Evolutionary conservation across 2,113 vertebrate genomes (phyloP).

Genomic region (Paradoxurus hermaphroditus): DNA sequence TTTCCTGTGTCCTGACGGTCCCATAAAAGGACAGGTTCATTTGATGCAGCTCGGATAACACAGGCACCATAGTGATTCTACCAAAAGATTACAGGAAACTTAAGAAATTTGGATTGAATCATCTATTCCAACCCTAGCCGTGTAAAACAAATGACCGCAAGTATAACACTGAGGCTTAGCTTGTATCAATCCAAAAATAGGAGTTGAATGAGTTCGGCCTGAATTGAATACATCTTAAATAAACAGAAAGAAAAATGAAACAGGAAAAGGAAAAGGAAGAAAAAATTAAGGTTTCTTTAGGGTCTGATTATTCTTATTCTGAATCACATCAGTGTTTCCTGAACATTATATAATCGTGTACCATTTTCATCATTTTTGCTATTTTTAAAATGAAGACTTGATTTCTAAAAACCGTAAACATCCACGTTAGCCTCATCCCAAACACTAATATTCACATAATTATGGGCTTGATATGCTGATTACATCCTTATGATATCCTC

Average conservation of each 20-base stretch:
- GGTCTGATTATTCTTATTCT: neutral
- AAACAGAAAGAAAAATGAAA: neutral
- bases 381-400: neutral
- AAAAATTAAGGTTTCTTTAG: neutral
- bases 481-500: neutral
- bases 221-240: neutral
- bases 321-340: neutral
- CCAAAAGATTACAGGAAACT: neutral
- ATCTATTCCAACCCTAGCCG: neutral
- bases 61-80: neutral
- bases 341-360: neutral
- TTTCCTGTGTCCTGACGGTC: neutral
- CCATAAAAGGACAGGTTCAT: neutral
- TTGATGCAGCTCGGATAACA: neutral
- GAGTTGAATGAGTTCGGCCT: neutral
- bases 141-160: neutral
- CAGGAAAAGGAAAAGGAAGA: neutral
- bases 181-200: neutral
- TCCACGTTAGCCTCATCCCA: neutral
- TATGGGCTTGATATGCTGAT: neutral
- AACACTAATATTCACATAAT: neutral
- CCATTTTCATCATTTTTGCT: neutral
- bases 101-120: neutral
- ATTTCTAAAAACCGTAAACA: neutral
- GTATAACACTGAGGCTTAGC: neutral